phyloP scores from a whole-genome alignment of 2,797 vertebrate species.

The Thunnus albacares region DNA sequence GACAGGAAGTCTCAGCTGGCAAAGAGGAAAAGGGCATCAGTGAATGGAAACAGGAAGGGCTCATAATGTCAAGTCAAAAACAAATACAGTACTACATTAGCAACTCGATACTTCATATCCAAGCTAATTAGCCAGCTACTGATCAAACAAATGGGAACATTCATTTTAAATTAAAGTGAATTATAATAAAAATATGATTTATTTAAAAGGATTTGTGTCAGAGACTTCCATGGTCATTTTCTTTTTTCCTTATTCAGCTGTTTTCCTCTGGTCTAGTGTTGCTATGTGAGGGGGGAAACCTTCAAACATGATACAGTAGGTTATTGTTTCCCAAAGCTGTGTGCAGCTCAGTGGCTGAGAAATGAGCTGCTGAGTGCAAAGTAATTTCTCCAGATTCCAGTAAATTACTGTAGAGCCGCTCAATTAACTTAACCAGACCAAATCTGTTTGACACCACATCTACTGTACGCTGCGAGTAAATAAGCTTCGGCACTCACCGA shows the following conservation, averaged over 20 bases:
- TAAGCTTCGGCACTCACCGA: constrained; percentile 31
- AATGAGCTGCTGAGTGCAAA: constrained; percentile 20
- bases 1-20: constrained; percentile 72
- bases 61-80: constrained; percentile 46
- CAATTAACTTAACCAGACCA: constrained; percentile 36
- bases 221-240: constrained; percentile 1
- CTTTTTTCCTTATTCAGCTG: constrained; percentile 5
- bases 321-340: constrained; percentile 40
- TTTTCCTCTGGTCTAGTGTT: not conserved
- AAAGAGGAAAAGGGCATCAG: constrained; percentile 75
- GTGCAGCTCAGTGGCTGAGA: constrained; percentile 24
- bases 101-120: not conserved
- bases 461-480: constrained; percentile 25
- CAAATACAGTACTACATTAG: constrained; percentile 6
- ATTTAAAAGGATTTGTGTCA: constrained; percentile 11
- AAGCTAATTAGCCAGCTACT: not conserved
- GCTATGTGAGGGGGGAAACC: constrained; percentile 15
- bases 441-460: constrained; percentile 43
- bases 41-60: constrained; percentile 74
- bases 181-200: not conserved
- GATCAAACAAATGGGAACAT: constrained; percentile 2
- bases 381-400: constrained; percentile 20
- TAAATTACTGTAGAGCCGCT: constrained; percentile 50
- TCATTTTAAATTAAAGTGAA: not conserved
- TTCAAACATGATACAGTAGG: constrained; percentile 25